Percentiles rank a stretch among this genome's conserved stretches.
Evolutionary conservation across 2,113 vertebrate species (phyloP).

Genomic region (Notiomystis cincta): DNA sequence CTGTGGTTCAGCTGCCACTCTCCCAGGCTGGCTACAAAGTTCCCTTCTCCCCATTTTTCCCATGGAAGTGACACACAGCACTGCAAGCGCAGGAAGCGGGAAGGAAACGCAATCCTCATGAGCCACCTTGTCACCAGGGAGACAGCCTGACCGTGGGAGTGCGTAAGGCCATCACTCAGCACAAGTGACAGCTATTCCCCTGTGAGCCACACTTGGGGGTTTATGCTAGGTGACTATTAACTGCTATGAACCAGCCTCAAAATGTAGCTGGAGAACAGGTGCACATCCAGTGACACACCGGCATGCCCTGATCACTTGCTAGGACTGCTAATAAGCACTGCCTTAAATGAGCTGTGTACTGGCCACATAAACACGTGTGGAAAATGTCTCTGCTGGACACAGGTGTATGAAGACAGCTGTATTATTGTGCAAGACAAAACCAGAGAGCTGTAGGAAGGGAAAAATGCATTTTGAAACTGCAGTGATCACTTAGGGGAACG

Average conservation of each 20-base stretch:
- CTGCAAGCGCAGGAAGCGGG: accelerated
- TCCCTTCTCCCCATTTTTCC: not conserved
- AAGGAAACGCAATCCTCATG: not conserved
- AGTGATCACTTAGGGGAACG: not conserved
- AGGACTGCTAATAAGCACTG: not conserved
- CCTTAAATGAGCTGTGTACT: not conserved
- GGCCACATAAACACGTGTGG: accelerated
- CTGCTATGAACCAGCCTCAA: not conserved
- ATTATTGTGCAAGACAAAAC: not conserved
- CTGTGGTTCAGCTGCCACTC: not conserved
- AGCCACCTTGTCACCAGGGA: not conserved
- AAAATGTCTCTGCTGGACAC: not conserved
- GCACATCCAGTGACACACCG: not conserved
- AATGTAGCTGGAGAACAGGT: not conserved
- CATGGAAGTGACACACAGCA: accelerated
- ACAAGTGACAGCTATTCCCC: not conserved
- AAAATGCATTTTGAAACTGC: not conserved
- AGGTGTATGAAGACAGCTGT: not conserved
- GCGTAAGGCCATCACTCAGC: not conserved
- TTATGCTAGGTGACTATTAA: not conserved
- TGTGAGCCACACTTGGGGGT: not conserved
- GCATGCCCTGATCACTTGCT: not conserved
- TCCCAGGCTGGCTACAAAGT: not conserved
- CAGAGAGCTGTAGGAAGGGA: not conserved
- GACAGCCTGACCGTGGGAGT: not conserved